Base-by-base conservation (phyloP, 2,888 invertebrate genomes). In the Phaonia tiefii region DNA sequence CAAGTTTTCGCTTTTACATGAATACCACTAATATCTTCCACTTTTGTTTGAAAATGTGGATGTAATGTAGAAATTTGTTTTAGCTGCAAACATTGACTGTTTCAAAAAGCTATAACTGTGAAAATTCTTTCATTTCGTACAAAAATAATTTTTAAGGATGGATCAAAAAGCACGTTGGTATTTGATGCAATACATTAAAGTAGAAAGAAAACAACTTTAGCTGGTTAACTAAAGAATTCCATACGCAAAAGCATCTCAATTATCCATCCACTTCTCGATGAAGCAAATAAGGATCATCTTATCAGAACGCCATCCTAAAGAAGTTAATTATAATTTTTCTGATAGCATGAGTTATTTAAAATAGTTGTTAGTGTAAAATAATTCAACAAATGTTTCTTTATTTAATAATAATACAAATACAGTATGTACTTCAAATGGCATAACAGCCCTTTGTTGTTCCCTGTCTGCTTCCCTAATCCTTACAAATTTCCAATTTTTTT, bases 221-320 rank as follows among this genome's bases (percentile, higher is more conserved):
- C 82, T 83, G 82, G 79, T 78, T 83, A 69, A 77, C 82, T 83
- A 83, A 83, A 83, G n/a, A n/a, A n/a, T n/a, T n/a, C n/a, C n/a
- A n/a, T n/a, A n/a, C n/a, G n/a, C n/a, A n/a, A n/a, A n/a, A n/a
- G n/a, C n/a, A n/a, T n/a, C n/a, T n/a, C n/a, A n/a, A n/a, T n/a
- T n/a, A n/a, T n/a, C n/a, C n/a, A n/a, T n/a, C n/a, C n/a, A n/a
- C n/a, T n/a, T n/a, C n/a, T n/a, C n/a, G n/a, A n/a, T n/a, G n/a
- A n/a, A n/a, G n/a, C n/a, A n/a, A 15, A 20, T 15, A 2, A 3
- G 3, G 13, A 11, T 22, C 63, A 63, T 63, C 42, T 26, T 42
- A 42, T 1, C 60, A 37, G 39, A 39, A 11, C 20, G 20, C 63
- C 42, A 20, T 42, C 22, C 63, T 60, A 17, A 17, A 22, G 60